Conservation (phyloP, 2,797 vertebrate genomes). For the Urocyon cinereoargenteus region DNA sequence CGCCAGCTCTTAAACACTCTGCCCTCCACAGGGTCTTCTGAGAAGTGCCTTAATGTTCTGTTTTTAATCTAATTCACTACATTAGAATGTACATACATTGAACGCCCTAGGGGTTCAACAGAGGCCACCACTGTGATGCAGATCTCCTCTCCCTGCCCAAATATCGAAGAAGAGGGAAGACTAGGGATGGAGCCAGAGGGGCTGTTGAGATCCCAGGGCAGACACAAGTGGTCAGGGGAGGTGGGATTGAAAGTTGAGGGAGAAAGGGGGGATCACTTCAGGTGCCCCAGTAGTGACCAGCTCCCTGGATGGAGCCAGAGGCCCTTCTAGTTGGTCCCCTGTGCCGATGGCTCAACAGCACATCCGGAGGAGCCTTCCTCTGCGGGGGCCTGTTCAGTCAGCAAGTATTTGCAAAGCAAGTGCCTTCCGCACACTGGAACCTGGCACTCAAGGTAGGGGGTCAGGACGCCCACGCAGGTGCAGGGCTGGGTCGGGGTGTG, state of each 20-base stretch:
- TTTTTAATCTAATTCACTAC: neutral
- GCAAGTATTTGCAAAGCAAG: neutral
- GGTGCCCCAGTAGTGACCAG: neutral
- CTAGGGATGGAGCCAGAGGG: neutral
- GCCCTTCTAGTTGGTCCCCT: neutral
- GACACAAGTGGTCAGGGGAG: accelerated
- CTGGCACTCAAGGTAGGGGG: too few species aligned
- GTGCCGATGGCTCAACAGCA: accelerated
- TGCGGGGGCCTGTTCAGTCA: neutral
- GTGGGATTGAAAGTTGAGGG: neutral
- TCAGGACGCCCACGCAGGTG: too few species aligned
- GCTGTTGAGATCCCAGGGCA: neutral
- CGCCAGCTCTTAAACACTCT: neutral
- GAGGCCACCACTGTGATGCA: neutral
- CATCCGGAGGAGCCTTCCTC: neutral
- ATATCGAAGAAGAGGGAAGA: neutral
- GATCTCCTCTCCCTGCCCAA: neutral
- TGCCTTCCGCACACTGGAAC: neutral
- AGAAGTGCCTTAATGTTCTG: neutral
- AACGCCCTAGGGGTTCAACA: neutral
- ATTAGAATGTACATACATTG: too few species aligned
- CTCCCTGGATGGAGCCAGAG: neutral
- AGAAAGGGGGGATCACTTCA: neutral
- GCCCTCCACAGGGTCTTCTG: neutral
- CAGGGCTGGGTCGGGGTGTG: too few species aligned